Conservation (phyloP, 2,888 invertebrate genomes). For the Cybosia mesomella region DNA sequence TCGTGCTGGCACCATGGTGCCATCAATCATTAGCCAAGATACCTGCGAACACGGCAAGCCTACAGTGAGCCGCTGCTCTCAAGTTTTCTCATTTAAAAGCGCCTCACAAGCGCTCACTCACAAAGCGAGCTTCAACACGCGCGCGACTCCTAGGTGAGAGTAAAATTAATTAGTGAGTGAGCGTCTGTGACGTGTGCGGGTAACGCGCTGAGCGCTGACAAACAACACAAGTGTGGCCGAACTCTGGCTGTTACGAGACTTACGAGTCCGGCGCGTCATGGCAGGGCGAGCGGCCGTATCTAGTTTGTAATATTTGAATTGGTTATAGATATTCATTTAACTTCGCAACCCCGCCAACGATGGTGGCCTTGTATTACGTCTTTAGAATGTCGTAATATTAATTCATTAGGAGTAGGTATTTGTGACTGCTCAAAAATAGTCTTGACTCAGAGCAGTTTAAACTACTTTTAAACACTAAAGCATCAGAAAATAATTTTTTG, state of each 20-base stretch:
- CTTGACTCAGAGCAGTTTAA: too few species aligned
- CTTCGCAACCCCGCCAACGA: background rate
- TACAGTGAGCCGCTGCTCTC: slow-evolving; percentile 3
- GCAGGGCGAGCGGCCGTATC: too few species aligned
- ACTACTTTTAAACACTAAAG: too few species aligned
- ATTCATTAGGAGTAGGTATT: too few species aligned
- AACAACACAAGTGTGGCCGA: slow-evolving; percentile 6
- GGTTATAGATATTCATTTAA: too few species aligned
- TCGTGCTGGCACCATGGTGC: slow-evolving; percentile 14
- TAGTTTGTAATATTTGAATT: too few species aligned
- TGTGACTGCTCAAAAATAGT: too few species aligned
- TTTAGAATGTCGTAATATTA: too few species aligned
- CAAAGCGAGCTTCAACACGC: background rate
- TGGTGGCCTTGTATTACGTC: background rate
- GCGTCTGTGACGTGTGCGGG: slow-evolving; percentile 12
- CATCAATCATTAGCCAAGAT: slow-evolving; percentile 36
- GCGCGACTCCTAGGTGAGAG: background rate
- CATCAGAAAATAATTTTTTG: too few species aligned
- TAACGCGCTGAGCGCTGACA: background rate
- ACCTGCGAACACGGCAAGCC: slow-evolving; percentile 17
- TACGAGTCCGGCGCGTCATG: background rate
- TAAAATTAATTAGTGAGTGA: slow-evolving; percentile 24
- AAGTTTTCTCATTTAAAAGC: slow-evolving; percentile 43
- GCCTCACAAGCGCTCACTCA: slow-evolving; percentile 8
- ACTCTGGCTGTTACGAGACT: slow-evolving; percentile 14